phyloP scores from a whole-genome alignment of 2,888 invertebrate species.

The Melipona beecheii region DNA sequence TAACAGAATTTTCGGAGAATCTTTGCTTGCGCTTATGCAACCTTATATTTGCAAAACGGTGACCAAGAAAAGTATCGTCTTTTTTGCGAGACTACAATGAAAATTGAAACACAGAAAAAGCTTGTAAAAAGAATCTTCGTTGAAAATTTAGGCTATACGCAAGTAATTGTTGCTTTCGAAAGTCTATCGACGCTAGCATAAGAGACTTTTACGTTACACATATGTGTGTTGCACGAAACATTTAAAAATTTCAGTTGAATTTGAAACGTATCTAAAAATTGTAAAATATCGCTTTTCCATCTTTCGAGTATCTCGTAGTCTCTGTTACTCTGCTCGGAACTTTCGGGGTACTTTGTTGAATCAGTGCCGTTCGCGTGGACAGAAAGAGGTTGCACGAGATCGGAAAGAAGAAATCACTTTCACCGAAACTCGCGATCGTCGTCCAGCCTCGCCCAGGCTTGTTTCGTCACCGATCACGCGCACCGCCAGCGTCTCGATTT shows the following conservation, averaged over 20 bases:
- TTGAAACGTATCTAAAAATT: too few species aligned
- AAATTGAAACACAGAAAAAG: background rate
- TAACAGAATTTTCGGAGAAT: background rate
- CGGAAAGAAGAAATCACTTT: background rate
- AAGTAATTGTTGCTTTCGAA: too few species aligned
- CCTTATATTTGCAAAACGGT: background rate
- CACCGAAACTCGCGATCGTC: background rate
- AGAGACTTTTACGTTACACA: too few species aligned
- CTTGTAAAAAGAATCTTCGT: background rate
- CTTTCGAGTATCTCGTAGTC: too few species aligned
- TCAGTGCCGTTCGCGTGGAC: background rate
- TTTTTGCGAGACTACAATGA: too few species aligned
- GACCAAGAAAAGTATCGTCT: too few species aligned
- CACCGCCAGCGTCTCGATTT: slow-evolving; percentile 8
- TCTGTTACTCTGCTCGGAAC: too few species aligned
- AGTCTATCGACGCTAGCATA: too few species aligned
- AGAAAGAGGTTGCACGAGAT: background rate
- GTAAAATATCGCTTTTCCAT: too few species aligned
- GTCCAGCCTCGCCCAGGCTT: background rate
- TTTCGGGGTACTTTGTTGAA: background rate
- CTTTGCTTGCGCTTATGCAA: background rate
- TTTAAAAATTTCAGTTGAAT: too few species aligned
- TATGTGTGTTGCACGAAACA: too few species aligned
- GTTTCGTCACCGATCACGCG: slow-evolving; percentile 28
- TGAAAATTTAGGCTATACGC: background rate